Base-by-base conservation (phyloP, 1,140 invertebrate species). In the Neomicropteryx cornuta region DNA sequence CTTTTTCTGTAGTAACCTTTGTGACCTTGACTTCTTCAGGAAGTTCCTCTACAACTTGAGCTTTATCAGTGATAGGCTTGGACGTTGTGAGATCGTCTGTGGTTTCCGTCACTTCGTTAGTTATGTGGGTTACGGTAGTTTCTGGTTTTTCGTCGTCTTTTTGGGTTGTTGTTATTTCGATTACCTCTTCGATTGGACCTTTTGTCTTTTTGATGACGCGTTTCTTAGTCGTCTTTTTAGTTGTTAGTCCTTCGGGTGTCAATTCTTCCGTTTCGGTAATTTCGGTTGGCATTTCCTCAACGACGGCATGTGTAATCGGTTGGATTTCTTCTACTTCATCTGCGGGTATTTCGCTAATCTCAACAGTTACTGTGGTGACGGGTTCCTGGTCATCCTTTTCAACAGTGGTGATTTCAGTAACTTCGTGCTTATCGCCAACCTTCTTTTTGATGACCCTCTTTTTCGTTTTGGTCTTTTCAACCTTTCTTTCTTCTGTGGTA, bases 1-100 rank as follows among this genome's bases (percentile, higher is more conserved):
- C 52, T 35, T 51, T 46, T 23, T 42, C 44, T 5, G 58, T 58
- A 10, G 48, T 51, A 8, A 58, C 54, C 36, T 70, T 56, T 4
- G 62, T 56, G 0, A 65, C 53, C 14, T 52, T 44, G 18, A 33
- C 38, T 18, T 32, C 31, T 20, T 42, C 40, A 10, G 46, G 44
- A 34, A 18, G n/a, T 39, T 41, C 36, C 21, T 46, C 38, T 1
- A 41, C 28, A 5, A 24, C 16, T 1, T 27, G 21, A 5, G 27
- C 38, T 13, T 18, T n/a, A 10, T 38, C 21, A 18, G 33, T 18
- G 18, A 6, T 11, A 4, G 16, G 22, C 32, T 45, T 21, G 13
- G 33, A 24, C 21, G 11, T 29, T 38, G 19, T 43, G 33, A 0
- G 18, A 28, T 28, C 27, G 13, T 8, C 16, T 33, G 21, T 44